Conservation (phyloP, 2,888 invertebrate species). For the Euzophera pinguis region DNA sequence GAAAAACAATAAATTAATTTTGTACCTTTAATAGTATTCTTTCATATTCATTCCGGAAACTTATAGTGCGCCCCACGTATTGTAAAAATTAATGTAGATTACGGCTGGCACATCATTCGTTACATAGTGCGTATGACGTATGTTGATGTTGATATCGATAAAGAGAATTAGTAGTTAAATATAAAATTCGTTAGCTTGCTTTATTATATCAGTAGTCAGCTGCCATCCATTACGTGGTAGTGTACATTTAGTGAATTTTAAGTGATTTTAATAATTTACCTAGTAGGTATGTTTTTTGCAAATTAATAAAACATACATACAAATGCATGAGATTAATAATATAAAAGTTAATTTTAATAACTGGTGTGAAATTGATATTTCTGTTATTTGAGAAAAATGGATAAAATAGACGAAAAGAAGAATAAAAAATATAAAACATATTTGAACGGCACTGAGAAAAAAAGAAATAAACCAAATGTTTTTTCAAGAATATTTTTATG, state of each 20-base stretch:
- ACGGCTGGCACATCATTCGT: background rate
- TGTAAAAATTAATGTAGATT: too few relatives aligned
- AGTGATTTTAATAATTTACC: background rate
- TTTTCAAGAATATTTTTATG: slow-evolving; percentile 63
- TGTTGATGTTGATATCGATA: background rate
- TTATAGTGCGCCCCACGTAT: too few relatives aligned
- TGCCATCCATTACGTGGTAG: slow-evolving; percentile 1
- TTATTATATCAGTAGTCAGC: slow-evolving; percentile 3
- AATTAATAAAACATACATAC: too few relatives aligned
- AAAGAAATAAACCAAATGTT: slow-evolving; percentile 53
- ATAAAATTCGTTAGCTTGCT: slow-evolving; percentile 1
- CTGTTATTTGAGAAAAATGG: slow-evolving; percentile 17
- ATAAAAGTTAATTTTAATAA: too few relatives aligned
- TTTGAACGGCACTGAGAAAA: slow-evolving; percentile 27
- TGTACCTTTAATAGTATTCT: too few relatives aligned
- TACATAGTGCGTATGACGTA: background rate
- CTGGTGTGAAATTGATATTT: background rate
- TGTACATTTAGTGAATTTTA: background rate
- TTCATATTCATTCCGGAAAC: too few relatives aligned
- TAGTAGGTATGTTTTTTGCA: too few relatives aligned
- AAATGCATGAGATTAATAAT: too few relatives aligned
- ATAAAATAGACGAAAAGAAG: slow-evolving; percentile 4
- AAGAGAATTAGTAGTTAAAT: background rate
- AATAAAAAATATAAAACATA: slow-evolving; percentile 18
- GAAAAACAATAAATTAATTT: too few relatives aligned